Evolutionary conservation across 1,140 invertebrate species (phyloP).

Genomic region (Drosophila bipectinata): DNA sequence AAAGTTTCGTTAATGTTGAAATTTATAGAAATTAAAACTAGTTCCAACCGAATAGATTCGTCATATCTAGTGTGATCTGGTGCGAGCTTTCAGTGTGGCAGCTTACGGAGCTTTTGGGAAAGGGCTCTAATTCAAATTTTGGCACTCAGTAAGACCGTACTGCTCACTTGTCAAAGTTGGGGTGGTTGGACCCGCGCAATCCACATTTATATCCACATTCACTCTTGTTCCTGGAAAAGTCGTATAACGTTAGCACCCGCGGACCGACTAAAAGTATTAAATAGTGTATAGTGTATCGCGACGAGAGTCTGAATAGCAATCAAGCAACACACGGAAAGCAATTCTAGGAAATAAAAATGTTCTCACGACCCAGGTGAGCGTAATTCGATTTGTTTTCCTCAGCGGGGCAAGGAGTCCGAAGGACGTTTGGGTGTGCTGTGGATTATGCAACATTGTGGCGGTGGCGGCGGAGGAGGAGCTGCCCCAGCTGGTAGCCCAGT

Average conservation of each 20-base stretch:
- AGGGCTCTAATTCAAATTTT: neutral
- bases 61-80: no score
- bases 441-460: slow-evolving; percentile 38
- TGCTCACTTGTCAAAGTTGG: neutral
- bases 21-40: no score
- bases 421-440: slow-evolving; percentile 1
- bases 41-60: no score
- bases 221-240: slow-evolving; percentile 29
- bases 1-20: no score
- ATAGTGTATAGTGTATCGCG: slow-evolving; percentile 10
- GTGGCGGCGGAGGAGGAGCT: slow-evolving; percentile 17
- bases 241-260: neutral
- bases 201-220: neutral
- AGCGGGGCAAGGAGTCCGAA: slow-evolving; percentile 7
- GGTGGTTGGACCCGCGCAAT: slow-evolving; percentile 14
- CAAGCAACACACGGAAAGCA: slow-evolving; percentile 38
- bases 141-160: slow-evolving; percentile 2
- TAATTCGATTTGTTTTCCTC: slow-evolving; percentile 11
- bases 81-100: neutral
- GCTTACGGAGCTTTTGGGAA: neutral
- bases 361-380: slow-evolving; percentile 75
- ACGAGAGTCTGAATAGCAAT: slow-evolving; percentile 36
- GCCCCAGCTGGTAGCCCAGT: slow-evolving; percentile 59
- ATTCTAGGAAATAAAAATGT: slow-evolving; percentile 63
- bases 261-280: slow-evolving; percentile 51